phyloP scores from a whole-genome alignment of 30 jellyfish, hydroid and myxozoan genomes.

The Phacellophora camtschatica region DNA sequence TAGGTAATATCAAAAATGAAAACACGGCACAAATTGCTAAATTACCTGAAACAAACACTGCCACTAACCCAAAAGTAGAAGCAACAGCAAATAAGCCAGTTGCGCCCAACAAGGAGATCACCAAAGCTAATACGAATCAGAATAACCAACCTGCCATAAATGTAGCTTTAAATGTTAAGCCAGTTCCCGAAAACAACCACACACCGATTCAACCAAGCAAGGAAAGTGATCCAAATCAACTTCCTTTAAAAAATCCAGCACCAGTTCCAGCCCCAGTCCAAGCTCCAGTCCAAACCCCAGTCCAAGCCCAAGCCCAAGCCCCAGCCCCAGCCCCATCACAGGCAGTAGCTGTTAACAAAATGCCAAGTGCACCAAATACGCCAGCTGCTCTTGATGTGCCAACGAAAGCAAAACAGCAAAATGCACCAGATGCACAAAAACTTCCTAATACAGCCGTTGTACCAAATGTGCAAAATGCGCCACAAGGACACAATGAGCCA shows the following conservation, averaged over 20 bases:
- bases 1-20: neutral
- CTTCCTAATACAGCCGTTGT: too few relatives aligned
- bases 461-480: neutral
- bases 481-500: neutral
- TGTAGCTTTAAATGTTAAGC: neutral
- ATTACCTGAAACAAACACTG: too few relatives aligned
- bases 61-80: neutral
- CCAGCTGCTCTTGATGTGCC: neutral
- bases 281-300: too few relatives aligned
- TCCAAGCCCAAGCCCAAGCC: too few relatives aligned
- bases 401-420: too few relatives aligned
- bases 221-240: neutral
- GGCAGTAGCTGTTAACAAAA: too few relatives aligned
- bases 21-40: neutral
- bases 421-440: too few relatives aligned
- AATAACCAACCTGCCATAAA: neutral
- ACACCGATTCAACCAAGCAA: too few relatives aligned
- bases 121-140: too few relatives aligned
- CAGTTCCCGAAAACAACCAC: neutral
- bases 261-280: too few relatives aligned
- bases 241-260: neutral
- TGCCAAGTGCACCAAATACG: too few relatives aligned
- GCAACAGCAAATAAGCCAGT: constrained; percentile 21
- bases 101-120: constrained; percentile 39
- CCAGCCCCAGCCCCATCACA: too few relatives aligned